Percentiles rank a stretch among this genome's conserved stretches.
These are phyloP conservation scores for Notocelia uddmanniana DNA, from an alignment of 2,888 invertebrate genomes.

Conservation along the genomic window DNA sequence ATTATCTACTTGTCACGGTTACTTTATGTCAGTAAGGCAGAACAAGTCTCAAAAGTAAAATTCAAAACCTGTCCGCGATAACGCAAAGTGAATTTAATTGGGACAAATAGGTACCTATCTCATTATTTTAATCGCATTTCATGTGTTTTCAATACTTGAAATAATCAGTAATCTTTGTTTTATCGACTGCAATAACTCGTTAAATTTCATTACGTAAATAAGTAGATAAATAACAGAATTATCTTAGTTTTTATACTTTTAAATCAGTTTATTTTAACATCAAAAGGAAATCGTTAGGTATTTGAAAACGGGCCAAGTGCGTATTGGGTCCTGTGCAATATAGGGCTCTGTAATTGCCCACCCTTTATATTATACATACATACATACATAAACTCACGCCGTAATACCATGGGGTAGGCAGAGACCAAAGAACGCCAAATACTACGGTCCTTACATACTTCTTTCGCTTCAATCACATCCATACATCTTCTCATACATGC, in stretches of 20 bases:
- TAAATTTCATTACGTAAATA: conserved; percentile 13
- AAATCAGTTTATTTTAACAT: background rate
- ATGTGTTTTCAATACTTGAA: conserved; percentile 42
- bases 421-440: too few species aligned
- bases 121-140: conserved; percentile 46
- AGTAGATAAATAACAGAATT: background rate
- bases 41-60: conserved; percentile 26
- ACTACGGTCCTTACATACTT: too few species aligned
- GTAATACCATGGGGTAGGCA: too few species aligned
- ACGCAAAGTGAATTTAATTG: conserved; percentile 47
- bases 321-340: too few species aligned
- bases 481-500: too few species aligned
- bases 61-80: conserved; percentile 46
- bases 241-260: background rate
- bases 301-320: too few species aligned
- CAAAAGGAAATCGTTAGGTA: too few species aligned
- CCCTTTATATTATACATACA: too few species aligned
- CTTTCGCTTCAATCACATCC: too few species aligned
- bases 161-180: conserved; percentile 30
- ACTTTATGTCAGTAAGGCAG: background rate
- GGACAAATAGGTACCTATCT: conserved; percentile 46
- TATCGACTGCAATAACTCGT: conserved; percentile 25
- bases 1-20: background rate
- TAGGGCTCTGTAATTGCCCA: too few species aligned
- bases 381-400: too few species aligned